Evolutionary conservation across 2,113 vertebrate species (phyloP), one percentile per base, ranked within the genome.

Genomic region (Ovibos moschatus): DNA sequence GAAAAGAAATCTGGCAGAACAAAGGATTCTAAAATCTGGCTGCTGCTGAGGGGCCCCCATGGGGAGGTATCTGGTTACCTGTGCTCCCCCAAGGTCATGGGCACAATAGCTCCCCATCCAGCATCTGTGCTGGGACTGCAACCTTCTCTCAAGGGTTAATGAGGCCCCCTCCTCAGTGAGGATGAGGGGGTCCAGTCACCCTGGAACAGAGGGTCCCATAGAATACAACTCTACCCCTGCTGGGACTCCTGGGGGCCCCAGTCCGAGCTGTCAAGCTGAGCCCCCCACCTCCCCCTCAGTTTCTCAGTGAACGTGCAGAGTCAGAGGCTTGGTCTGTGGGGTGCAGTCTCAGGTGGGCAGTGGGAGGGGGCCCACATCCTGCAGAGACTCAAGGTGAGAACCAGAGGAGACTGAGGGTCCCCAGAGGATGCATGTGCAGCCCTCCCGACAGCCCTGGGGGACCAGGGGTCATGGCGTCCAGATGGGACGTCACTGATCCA

Each of bases 211-310:
- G 64, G 17, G n/a, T 36, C n/a, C 19, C 9, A 36, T 36, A 71
- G n/a, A 71, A 36, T 36, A 36, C 64, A 71, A 71, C 9, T 71
- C 19, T n/a, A 71, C 9, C 64, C 9, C n/a, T 71, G n/a, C n/a
- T 36, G 64, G n/a, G 64, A 71, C 64, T 71, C 17, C n/a, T 71
- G n/a, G 4, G n/a, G n/a, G 4, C 19, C 64, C 64, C 17, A 19
- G 64, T 71, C n/a, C 1, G 4, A n/a, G n/a, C n/a, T 71, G 8
- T 47, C 6, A 36, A 87, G 40, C 7, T 89, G 17, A 45, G 45
- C 57, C 6, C 27, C 11, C 9, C 36, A 12, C 4, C 25, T 8
- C 2, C 2, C 21, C 1, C 7, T 15, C 60, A 50, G 6, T 17
- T 58, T 33, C 62, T 57, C 50, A 25, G 45, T 11, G 9, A 45